Evolutionary conservation across 2,113 vertebrate genomes (phyloP).

Genomic region (Prinia subflava): DNA sequence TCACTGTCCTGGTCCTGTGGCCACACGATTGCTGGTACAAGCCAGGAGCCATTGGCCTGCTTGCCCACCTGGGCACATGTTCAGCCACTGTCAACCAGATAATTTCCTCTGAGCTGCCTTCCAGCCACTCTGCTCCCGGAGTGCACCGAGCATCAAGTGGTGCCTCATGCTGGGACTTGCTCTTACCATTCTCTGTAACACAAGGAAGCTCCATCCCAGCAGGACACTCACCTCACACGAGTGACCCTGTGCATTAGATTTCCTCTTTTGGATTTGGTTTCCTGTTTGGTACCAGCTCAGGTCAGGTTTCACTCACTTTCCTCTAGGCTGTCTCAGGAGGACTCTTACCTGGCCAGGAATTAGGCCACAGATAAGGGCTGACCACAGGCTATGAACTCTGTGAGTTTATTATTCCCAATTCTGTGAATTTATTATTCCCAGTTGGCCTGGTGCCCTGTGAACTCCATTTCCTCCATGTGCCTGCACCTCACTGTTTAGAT

Average conservation of each 20-base stretch:
- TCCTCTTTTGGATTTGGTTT: neutral
- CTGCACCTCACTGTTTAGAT: neutral
- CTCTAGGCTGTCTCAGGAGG: neutral
- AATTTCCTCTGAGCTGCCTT: neutral
- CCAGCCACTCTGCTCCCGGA: neutral
- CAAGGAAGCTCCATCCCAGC: neutral
- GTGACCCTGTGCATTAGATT: neutral
- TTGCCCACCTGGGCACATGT: neutral
- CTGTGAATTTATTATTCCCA: neutral
- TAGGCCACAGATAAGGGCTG: neutral
- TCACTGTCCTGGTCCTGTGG: neutral
- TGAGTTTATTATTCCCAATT: neutral
- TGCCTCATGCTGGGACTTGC: neutral
- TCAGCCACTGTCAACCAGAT: too few species aligned
- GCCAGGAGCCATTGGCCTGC: neutral
- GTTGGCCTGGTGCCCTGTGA: neutral
- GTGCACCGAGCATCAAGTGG: neutral
- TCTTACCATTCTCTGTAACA: neutral
- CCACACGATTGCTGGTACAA: neutral
- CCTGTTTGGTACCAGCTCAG: neutral
- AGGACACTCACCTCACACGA: rapidly evolving
- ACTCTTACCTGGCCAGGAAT: neutral
- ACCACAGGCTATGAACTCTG: neutral
- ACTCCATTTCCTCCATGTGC: neutral
- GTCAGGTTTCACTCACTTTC: neutral